phyloP scores from a whole-genome alignment of 2,113 vertebrate genomes.

The Rhinoderma darwinii region DNA sequence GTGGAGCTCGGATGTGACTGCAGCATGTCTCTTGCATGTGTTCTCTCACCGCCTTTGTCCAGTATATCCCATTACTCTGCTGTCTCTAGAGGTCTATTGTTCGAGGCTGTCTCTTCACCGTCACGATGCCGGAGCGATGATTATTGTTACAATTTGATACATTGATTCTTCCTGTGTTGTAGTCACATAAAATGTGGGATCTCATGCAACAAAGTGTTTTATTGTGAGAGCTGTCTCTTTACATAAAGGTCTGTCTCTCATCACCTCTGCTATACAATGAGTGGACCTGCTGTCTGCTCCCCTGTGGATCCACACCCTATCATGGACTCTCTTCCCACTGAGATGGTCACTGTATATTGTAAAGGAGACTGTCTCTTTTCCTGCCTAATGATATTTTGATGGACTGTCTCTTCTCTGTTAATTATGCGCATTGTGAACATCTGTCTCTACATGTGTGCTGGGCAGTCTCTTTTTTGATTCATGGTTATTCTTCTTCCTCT shows the following conservation, averaged over 20 bases:
- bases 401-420: conserved; percentile 14
- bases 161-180: neutral
- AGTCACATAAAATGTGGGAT: neutral
- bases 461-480: neutral
- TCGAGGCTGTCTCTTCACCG: neutral
- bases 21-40: neutral
- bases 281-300: neutral
- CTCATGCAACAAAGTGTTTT: neutral
- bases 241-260: neutral
- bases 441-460: neutral
- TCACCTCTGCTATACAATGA: neutral
- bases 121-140: neutral
- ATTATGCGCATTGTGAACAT: neutral
- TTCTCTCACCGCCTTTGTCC: neutral
- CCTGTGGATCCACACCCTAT: neutral
- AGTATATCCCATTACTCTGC: neutral
- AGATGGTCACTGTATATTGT: neutral
- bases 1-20: neutral
- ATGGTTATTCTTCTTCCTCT: too few relatives aligned
- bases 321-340: neutral
- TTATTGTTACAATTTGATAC: neutral
- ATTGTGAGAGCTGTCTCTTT: neutral
- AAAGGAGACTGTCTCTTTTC: neutral
- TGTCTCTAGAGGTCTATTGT: neutral
- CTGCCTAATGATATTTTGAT: neutral